These are phyloP conservation scores for Leptinotarsa rubiginosa DNA, from an alignment of 2,888 invertebrate species.

Conservation along the genomic window DNA sequence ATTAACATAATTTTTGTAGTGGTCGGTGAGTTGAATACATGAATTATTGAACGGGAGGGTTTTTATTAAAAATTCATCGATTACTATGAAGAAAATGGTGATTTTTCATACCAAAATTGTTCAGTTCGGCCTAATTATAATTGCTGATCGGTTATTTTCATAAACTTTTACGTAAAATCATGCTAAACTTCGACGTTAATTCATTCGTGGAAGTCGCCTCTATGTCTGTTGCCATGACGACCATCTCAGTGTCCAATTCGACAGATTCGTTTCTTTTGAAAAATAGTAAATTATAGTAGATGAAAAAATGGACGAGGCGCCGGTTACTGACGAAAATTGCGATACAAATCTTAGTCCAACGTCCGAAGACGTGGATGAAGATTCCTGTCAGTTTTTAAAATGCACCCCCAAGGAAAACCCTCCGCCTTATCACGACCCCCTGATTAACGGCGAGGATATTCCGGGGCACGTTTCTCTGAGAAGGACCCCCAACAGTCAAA, in stretches of 20 bases:
- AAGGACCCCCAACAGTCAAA: constrained; percentile 48
- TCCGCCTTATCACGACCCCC: constrained; percentile 20
- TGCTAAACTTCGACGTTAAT: constrained; percentile 24
- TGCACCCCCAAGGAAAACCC: constrained; percentile 54
- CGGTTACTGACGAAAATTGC: constrained; percentile 38
- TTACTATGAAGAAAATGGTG: not conserved
- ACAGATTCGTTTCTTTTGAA: constrained; percentile 30
- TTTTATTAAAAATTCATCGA: not conserved
- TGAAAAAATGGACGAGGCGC: constrained; percentile 40
- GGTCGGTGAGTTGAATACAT: constrained; percentile 5
- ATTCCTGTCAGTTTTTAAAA: constrained; percentile 56
- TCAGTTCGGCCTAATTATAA: not conserved
- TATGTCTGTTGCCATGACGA: constrained; percentile 65
- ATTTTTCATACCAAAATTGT: not conserved
- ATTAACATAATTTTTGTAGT: not conserved
- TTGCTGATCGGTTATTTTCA: not conserved
- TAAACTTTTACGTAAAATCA: constrained; percentile 1
- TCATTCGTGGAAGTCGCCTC: constrained; percentile 56
- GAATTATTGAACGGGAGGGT: not conserved
- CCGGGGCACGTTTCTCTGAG: constrained; percentile 44
- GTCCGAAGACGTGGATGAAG: constrained; percentile 42
- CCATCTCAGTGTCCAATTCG: constrained; percentile 49
- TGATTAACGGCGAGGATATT: constrained; percentile 31
- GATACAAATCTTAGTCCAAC: constrained; percentile 44
- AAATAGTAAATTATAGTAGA: constrained; percentile 37